Evolutionary conservation across 2,888 invertebrate genomes (phyloP).

Genomic region (Plusia festucae): DNA sequence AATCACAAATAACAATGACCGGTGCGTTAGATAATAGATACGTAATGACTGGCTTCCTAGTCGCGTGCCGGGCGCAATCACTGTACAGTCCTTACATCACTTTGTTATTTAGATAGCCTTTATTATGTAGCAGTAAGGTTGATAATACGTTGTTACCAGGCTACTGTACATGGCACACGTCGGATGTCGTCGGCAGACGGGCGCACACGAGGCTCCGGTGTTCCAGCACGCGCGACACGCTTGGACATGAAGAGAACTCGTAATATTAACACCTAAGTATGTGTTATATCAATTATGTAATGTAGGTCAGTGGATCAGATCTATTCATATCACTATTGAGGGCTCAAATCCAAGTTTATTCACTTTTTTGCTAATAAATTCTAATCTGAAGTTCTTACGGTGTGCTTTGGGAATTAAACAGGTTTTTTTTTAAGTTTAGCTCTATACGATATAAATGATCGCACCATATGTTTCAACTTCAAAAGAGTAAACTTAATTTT

Average conservation of each 20-base stretch:
- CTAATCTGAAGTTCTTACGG: too few species aligned
- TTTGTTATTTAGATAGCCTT: not conserved
- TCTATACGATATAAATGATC: too few species aligned
- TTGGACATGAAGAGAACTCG: not conserved
- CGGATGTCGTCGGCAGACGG: not conserved
- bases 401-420: too few species aligned
- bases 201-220: not conserved
- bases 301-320: not conserved
- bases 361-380: too few species aligned
- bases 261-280: too few species aligned
- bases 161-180: not conserved
- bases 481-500: too few species aligned
- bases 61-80: constrained; percentile 19
- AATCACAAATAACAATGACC: not conserved
- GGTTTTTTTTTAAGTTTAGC: too few species aligned
- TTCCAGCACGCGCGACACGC: not conserved
- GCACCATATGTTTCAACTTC: too few species aligned
- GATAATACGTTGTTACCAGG: not conserved
- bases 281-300: not conserved
- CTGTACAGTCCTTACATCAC: not conserved
- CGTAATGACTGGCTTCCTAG: constrained; percentile 35
- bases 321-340: not conserved
- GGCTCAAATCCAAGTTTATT: too few species aligned
- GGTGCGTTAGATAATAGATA: constrained; percentile 30
- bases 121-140: not conserved